Base-by-base conservation (phyloP, 2,113 vertebrate species). In the Tetraodon nigroviridis region DNA sequence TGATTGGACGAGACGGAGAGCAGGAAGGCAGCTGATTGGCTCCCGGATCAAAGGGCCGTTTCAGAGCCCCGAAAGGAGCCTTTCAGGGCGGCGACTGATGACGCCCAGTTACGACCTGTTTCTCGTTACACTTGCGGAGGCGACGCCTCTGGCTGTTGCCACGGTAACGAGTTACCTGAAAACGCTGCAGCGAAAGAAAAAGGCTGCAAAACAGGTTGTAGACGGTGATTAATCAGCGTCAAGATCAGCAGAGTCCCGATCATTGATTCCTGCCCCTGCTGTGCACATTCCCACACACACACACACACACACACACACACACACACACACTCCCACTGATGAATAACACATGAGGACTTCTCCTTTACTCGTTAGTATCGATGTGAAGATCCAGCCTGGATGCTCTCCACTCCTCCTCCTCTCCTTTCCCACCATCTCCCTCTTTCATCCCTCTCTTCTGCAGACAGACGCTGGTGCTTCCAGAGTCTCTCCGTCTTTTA, bases 391-490 rank as follows among this genome's bases (percentile, higher is more conserved):
- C 61, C 13, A 12, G 11, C 57, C 62, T 61, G 1, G 48, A 68
- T 76, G 69, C 55, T 27, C 45, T 52, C 29, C 41, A 32, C 2
- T 21, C 50, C 13, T 51, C 45, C 1, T 6, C 0, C 32, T 21
- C 7, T 24, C 4, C 15, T 57, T 50, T 46, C 40, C 19, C 19
- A 45, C 55, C 21, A 5, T 57, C 41, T 49, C 10, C 15, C n/a
- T 24, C 19, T 55, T 41, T 16, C 6, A 14, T 21, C 5, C 16
- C 15, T 6, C 21, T 54, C 22, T 54, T 37, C 22, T n/a, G 22
- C 3, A 47, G 16, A 16, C 65, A 74, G 83, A 86, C 67, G 64
- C 78, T 76, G 76, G 79, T 74, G 81, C 77, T 76, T 82, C 63
- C 75, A 70, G 69, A 50, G 20, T 49, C 47, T 19, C 16, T 66